Base-by-base conservation (phyloP, 92 coral and sea anemone genomes). In the Galaxea fascicularis region DNA sequence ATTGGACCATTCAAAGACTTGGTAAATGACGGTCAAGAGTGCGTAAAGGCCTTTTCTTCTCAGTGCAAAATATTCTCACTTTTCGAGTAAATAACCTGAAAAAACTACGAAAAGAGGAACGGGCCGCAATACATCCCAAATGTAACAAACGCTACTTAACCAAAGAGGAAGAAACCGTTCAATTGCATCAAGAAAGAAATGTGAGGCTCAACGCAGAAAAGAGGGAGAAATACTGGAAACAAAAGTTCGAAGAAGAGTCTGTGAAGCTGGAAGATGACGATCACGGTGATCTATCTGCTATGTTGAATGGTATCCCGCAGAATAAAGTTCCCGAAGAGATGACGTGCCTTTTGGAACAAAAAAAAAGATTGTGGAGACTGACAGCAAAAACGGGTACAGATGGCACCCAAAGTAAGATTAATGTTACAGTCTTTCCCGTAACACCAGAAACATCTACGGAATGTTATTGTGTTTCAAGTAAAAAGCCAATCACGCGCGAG, bases 371-470 rank as follows among this genome's bases (percentile, higher is more conserved):
- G 58, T 84, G 4, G 44, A 24, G 20, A 45, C 74, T 46, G 65
- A 39, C 0, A 29, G 18, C 69, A 39, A 30, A 8, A 22, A 76
- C 4, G 68, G 81, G 0, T 56, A 76, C 68, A 56, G 88, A 17
- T 76, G 88, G 76, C 88, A 84, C 24, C 83, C 88, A 60, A 84
- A 46, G 83, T 84, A 47, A 10, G 68, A 22, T 22, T 10, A 47
- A 25, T 18, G 27, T 17, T 11, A n/a, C n/a, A n/a, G n/a, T n/a
- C n/a, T n/a, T n/a, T n/a, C n/a, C n/a, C n/a, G n/a, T n/a, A n/a
- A n/a, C n/a, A n/a, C n/a, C n/a, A n/a, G n/a, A n/a, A n/a, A n/a
- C n/a, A n/a, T 26, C 27, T 20, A 3, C 2, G 11, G 6, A 21
- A 1, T 2, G 1, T 24, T 20, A 10, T 7, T n/a, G n/a, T n/a